Evolutionary conservation across 2,797 vertebrate genomes (phyloP).

Genomic region (Muscicapa striata): DNA sequence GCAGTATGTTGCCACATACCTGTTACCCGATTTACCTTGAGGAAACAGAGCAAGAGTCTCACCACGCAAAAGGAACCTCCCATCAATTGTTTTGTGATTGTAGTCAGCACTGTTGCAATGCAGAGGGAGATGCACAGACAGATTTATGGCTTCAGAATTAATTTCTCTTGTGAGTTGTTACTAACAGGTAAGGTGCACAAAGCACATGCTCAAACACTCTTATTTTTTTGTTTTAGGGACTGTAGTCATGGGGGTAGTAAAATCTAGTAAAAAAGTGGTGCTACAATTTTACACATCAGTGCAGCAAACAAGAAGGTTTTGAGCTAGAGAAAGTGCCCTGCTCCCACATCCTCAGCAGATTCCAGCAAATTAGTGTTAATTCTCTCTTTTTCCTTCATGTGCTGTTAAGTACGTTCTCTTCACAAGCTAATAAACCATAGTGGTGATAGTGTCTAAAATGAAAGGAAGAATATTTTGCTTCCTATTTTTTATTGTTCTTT

Average conservation of each 20-base stretch:
- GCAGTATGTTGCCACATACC: background rate
- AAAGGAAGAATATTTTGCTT: background rate
- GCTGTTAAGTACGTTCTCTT: background rate
- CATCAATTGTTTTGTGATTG: background rate
- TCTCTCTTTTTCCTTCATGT: background rate
- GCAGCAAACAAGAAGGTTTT: background rate
- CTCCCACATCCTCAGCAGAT: background rate
- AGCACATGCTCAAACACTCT: background rate
- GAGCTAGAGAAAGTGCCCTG: background rate
- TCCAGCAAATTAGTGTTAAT: background rate
- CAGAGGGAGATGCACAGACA: background rate
- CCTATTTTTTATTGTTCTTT: background rate
- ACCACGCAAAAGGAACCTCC: rapidly evolving
- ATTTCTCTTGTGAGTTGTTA: background rate
- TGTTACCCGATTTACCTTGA: rapidly evolving
- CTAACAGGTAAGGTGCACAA: background rate
- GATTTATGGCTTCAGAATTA: background rate
- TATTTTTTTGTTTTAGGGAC: background rate
- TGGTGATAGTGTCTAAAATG: background rate
- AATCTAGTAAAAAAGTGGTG: background rate
- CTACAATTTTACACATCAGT: background rate
- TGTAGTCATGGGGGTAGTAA: background rate
- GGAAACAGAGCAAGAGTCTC: background rate
- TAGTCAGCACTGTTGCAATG: background rate
- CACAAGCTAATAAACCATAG: background rate